These are phyloP conservation scores for Phocoena sinus DNA, from an alignment of 2,113 vertebrate genomes.

Conservation along the genomic window DNA sequence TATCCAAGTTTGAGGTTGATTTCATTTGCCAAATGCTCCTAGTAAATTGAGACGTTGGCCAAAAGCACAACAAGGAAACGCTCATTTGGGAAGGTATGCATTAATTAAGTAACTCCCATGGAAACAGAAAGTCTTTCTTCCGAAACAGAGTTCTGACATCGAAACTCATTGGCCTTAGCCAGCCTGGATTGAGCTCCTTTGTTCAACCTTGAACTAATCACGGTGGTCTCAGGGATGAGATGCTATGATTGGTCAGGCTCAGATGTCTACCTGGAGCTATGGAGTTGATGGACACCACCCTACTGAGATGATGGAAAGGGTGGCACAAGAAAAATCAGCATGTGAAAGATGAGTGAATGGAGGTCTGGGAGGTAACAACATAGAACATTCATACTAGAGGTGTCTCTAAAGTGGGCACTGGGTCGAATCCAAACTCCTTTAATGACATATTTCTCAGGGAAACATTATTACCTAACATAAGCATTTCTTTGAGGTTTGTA, in stretches of 20 bases:
- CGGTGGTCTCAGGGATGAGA: background rate
- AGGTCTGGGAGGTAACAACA: background rate
- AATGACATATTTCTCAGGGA: background rate
- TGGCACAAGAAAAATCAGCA: background rate
- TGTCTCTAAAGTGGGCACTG: background rate
- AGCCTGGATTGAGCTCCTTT: background rate
- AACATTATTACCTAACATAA: background rate
- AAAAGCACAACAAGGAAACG: background rate
- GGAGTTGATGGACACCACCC: background rate
- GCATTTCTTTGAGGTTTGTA: background rate
- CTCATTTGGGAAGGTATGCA: background rate
- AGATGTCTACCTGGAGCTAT: background rate
- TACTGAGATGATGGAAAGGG: background rate
- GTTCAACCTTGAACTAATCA: background rate
- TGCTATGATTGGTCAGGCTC: background rate
- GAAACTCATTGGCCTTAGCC: background rate
- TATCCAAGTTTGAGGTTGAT: background rate
- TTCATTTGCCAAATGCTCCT: slow-evolving; percentile 19
- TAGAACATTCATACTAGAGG: background rate
- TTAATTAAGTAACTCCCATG: background rate
- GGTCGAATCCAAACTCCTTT: background rate
- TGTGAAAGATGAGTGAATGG: background rate
- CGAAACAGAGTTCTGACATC: background rate
- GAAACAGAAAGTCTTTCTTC: background rate
- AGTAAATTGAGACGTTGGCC: slow-evolving; percentile 6